Base-by-base conservation (phyloP, 2,888 invertebrate species). In the Lithophane socia region DNA sequence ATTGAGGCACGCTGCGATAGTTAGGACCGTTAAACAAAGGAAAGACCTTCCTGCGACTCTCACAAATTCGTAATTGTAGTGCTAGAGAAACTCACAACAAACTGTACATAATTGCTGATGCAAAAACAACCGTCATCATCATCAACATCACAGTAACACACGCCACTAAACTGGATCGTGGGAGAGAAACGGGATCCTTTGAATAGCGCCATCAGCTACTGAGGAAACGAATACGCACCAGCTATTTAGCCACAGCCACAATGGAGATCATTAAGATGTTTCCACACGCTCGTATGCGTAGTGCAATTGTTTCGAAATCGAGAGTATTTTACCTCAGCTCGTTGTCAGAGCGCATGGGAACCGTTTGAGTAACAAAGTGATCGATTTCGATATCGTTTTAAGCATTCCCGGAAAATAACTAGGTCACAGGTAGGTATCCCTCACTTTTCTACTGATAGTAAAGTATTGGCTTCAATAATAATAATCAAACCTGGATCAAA, bases 71-170 rank as follows among this genome's bases (percentile, higher is more conserved):
- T 95, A 95, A 96, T 95, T 95, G 93, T 94, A 92, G 92, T 93
- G 91, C 91, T 92, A 93, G 96, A 95, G 95, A 96, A 94, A 95
- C 94, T 92, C 91, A 90, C 92, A 92, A 92, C 92, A 92, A 95
- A 95, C 95, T 94, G 95, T 94, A 94, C 93, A 95, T 96, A 96
- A 96, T 96, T 95, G 94, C 93, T 94, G 93, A 95, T 95, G 96
- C 95, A 95, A 95, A 96, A 96, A 95, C 94, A 92, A 92, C 92
- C 93, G 91, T 92, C 94, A 93, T 93, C 95, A 95, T 95, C 94
- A 94, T 93, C 94, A 93, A 91, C 93, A 91, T 91, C 93, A 93
- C 94, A 94, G 94, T 94, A 95, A 93, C 93, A 95, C 94, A 95
- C 94, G 94, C 93, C 93, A 91, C 87, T 90, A 89, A 96, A 95